Percentiles rank a stretch among this genome's conserved stretches.
Conservation (phyloP, 2,888 invertebrate species). For the Andrena marginata region DNA sequence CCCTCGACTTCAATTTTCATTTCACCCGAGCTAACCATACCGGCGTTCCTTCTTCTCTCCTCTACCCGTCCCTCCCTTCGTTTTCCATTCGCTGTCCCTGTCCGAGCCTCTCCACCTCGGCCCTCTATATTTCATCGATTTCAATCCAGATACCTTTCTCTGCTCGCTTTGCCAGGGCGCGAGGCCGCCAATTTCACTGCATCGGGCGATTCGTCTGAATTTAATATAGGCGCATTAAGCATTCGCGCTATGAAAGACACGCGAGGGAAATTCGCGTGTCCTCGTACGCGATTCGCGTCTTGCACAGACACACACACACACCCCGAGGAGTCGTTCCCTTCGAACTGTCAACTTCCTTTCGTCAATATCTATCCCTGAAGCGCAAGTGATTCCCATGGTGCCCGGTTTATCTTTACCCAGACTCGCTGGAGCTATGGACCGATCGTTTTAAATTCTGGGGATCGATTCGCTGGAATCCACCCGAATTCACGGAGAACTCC, state of each 20-base stretch:
- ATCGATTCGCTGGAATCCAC: constrained; percentile 5
- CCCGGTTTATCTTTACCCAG: no score
- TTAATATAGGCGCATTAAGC: constrained; percentile 57
- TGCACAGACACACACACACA: no score
- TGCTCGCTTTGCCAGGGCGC: constrained; percentile 31
- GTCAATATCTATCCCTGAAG: no score
- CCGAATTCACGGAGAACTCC: constrained; percentile 9
- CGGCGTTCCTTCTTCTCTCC: not conserved
- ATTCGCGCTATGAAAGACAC: constrained; percentile 52
- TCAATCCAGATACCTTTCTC: constrained; percentile 41
- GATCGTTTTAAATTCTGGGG: not conserved
- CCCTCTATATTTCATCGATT: constrained; percentile 39
- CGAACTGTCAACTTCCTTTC: no score
- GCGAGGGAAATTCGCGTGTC: constrained; percentile 25
- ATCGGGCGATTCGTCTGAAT: constrained; percentile 61
- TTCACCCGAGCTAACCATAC: constrained; percentile 38
- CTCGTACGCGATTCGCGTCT: not conserved
- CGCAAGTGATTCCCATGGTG: no score
- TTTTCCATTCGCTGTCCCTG: not conserved
- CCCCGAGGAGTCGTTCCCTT: no score
- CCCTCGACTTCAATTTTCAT: constrained; percentile 48
- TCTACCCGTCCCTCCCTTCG: not conserved
- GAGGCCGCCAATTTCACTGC: constrained; percentile 59
- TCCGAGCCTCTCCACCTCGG: not conserved
- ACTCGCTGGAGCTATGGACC: not conserved